Base-by-base conservation (phyloP, 2,797 vertebrate species). In the Enteromius unitaeniatus region DNA sequence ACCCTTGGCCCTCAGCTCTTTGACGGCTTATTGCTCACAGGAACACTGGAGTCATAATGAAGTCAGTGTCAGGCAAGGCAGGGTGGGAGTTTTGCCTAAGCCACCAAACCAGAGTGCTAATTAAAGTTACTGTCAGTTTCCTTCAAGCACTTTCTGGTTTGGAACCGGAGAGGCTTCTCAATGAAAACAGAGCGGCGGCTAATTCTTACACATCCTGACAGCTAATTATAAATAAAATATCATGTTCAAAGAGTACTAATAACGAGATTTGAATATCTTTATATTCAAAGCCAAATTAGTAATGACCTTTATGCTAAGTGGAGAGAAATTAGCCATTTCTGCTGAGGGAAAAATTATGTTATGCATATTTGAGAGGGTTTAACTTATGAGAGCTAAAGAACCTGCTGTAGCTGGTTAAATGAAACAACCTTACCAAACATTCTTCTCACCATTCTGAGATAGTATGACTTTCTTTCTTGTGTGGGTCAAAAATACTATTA, bases 141-240 rank as follows among this genome's bases (percentile, higher is more conserved):
- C 65, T 78, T 64, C 37, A 11, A 77, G 77, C 68, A 81, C 42
- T 72, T 75, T 79, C 68, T 51, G 58, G 42, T 21, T 9, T 49
- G 60, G 34, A 77, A 58, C 28, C 8, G 53, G 64, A 60, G 64
- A 82, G 21, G 51, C 67, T 87, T 84, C 28, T 72, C 64, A 40
- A 70, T 26, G 10, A 77, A 60, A 34, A 21, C 47, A 42, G 51
- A 69, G 51, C 8, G 8, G 49, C 34, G 4, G 10, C 68, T 79
- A 28, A 67, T 60, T 70, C 70, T 84, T 53, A 86, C 73, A 78
- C 42, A 55, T 47, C 58, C 51, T 87, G 87, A 85, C 86, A 84
- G 75, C 82, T 81, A 79, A 88, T 86, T 88, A 87, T 84, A 82
- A 88, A 84, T 85, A 86, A 84, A 70, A 81, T 65, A 60, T 67